Base-by-base conservation (phyloP, 1,140 invertebrate genomes). In the Caenorhabditis briggsae region DNA sequence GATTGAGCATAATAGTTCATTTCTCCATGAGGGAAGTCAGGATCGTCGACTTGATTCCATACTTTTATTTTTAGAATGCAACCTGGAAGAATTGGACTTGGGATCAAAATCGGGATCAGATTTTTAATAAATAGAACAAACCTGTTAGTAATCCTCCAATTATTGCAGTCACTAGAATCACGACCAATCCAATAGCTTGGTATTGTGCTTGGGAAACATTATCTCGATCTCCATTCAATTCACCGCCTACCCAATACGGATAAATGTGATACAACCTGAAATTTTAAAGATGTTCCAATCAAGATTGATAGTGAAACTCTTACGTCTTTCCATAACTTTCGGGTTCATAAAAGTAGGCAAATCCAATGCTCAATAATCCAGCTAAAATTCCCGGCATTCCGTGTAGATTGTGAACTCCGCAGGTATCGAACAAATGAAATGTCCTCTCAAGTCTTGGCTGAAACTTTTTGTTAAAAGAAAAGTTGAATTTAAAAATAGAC, bases 341-440 rank as follows among this genome's bases (percentile, higher is more conserved):
- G 25, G 91, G 88, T 25, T 90, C 87, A 46, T 92, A 92, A 43
- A 85, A 85, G 7, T 91, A 85, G 11, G 90, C 92, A 78, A 92
- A 91, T 58, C 89, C 88, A 23, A 91, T 90, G 58, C 89, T 90
- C n/a, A 90, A 50, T 95, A 98, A 91, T 58, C 95, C 96, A 6
- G 96, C 96, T 20, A 97, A 93, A 3, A 98, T 91, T 18, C 96
- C 97, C 0, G 97, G 97, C 95, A 98, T 96, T 18, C 97, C 97
- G 91, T 98, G 97, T 11, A 98, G 94, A 93, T 98, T 98, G 93
- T 98, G 95, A 0, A 98, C 96, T 2, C 97, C 97, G 92, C 97
- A 98, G 2, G 97, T 98, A 92, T 98, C 97, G 90, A 96, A 95
- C 58, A 98, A 93, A 74, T 95, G 94, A 5, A 96, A 91, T 70